Conservation (phyloP, 2,797 vertebrate genomes). For the Dermochelys coriacea region DNA sequence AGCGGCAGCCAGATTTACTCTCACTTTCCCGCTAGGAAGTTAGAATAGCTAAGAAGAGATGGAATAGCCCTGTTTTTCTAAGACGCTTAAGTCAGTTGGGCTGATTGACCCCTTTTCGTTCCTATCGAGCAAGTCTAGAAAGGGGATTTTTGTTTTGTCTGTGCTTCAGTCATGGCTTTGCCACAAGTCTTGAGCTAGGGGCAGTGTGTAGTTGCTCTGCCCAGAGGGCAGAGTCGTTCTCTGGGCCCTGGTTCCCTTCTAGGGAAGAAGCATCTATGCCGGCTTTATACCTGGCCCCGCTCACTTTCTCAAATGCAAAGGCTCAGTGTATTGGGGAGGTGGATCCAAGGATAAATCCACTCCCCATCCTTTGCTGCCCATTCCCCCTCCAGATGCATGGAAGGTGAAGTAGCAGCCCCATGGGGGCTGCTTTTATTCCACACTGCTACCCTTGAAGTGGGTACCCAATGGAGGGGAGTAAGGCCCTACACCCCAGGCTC, state of each 20-base stretch:
- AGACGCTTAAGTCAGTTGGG: neutral
- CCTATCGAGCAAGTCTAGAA: neutral
- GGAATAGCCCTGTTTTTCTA: neutral
- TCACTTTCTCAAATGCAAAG: neutral
- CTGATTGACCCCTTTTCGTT: neutral
- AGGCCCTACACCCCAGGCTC: too few species aligned
- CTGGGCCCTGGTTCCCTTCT: neutral
- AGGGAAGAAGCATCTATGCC: neutral
- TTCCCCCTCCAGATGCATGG: too few species aligned
- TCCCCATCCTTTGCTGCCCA: neutral
- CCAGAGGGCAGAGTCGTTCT: neutral
- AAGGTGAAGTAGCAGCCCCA: too few species aligned
- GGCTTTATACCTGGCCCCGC: neutral
- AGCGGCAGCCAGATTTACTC: neutral
- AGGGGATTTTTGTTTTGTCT: neutral
- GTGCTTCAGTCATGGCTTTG: neutral
- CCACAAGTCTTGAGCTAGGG: neutral
- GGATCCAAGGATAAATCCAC: neutral
- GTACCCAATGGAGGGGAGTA: too few species aligned
- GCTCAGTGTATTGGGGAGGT: too few species aligned
- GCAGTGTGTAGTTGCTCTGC: neutral
- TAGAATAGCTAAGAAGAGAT: neutral
- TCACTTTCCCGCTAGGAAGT: neutral
- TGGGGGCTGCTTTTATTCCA: too few species aligned
- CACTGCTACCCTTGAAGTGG: too few species aligned